Conservation (phyloP, 2,888 invertebrate species). For the Dicyrtoma fusca region DNA sequence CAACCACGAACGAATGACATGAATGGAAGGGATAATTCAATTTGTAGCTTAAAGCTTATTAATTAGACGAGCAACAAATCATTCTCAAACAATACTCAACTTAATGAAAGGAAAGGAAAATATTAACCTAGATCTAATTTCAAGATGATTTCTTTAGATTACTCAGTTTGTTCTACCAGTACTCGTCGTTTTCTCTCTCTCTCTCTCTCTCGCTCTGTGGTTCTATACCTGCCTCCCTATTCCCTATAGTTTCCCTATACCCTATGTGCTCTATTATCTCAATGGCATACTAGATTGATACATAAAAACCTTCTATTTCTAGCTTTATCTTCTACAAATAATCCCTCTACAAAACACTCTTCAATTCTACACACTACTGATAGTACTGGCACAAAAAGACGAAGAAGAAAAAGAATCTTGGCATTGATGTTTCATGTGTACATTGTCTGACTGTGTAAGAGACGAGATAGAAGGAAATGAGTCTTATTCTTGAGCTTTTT, state of each 20-base stretch:
- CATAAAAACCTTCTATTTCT: too few relatives aligned
- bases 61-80: slow-evolving; percentile 32
- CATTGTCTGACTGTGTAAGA: background rate
- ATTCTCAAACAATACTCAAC: slow-evolving; percentile 17
- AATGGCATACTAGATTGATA: too few relatives aligned
- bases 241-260: background rate
- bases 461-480: background rate
- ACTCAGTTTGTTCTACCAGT: background rate
- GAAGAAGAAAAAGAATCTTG: too few relatives aligned
- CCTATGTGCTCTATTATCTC: too few relatives aligned
- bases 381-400: too few relatives aligned
- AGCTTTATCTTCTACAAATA: background rate
- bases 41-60: slow-evolving; percentile 24
- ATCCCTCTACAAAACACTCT: background rate
- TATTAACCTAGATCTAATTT: slow-evolving; percentile 35
- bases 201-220: background rate
- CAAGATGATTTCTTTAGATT: slow-evolving; percentile 3
- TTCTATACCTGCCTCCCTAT: too few relatives aligned
- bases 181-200: background rate
- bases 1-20: background rate
- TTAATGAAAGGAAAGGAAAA: slow-evolving; percentile 29
- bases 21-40: slow-evolving; percentile 28
- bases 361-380: too few relatives aligned
- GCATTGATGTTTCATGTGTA: too few relatives aligned
- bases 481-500: background rate